These are phyloP conservation scores for Mastomys natalensis DNA, from an alignment of 2,113 vertebrate genomes.

Conservation along the genomic window DNA sequence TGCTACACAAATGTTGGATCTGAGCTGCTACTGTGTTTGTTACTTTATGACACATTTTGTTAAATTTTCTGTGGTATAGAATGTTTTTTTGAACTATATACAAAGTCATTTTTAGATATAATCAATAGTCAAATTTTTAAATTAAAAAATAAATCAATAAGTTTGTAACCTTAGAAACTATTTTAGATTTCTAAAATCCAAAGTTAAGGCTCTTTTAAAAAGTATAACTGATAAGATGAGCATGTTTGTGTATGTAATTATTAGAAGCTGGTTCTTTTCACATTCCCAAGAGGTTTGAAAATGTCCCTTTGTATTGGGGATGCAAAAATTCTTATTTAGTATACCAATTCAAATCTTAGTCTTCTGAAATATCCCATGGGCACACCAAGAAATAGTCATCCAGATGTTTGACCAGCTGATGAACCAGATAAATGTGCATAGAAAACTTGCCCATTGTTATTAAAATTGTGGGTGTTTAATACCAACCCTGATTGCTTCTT, in stretches of 20 bases:
- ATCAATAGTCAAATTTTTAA: background rate
- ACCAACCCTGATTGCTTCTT: background rate
- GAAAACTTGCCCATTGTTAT: too few species aligned
- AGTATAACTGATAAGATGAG: background rate
- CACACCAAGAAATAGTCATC: background rate
- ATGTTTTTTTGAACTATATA: background rate
- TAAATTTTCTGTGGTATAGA: background rate
- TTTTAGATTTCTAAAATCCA: background rate
- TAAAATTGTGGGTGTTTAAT: background rate
- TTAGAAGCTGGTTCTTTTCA: background rate
- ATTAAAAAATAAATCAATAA: background rate
- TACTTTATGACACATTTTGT: background rate
- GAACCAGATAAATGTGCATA: background rate
- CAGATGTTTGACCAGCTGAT: background rate
- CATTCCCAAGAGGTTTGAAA: background rate
- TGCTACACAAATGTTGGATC: too few species aligned
- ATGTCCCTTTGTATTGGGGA: background rate
- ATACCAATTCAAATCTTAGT: background rate
- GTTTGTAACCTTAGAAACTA: background rate
- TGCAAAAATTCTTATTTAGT: background rate
- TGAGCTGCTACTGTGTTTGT: background rate
- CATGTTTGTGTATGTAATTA: background rate
- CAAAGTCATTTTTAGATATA: background rate
- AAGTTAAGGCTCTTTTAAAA: background rate
- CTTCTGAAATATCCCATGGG: background rate